Conservation (phyloP, 2,888 invertebrate genomes). For the Ochropleura leucogaster region DNA sequence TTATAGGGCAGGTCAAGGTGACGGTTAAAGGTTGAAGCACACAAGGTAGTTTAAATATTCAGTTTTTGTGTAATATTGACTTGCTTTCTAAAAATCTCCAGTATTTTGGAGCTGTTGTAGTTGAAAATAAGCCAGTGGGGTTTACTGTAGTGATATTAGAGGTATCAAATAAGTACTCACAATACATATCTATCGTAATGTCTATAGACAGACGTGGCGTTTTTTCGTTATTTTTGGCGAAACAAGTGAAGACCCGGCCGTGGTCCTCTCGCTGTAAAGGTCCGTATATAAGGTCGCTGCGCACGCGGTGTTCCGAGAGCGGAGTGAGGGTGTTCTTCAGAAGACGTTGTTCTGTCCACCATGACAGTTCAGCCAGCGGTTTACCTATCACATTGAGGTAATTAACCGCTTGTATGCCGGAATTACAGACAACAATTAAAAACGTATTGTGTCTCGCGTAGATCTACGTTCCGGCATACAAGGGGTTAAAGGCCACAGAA, state of each 20-base stretch:
- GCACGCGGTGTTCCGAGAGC: conserved; percentile 91
- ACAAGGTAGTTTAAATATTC: neutral
- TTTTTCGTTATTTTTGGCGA: conserved; percentile 93
- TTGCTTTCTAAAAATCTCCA: neutral
- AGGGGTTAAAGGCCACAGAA: neutral
- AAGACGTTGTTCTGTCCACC: conserved; percentile 92
- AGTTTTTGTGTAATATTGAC: conserved; percentile 1
- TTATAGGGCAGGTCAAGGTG: conserved; percentile 21
- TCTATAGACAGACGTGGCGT: conserved; percentile 92
- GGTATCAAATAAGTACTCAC: conserved; percentile 87
- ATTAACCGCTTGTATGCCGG: no score
- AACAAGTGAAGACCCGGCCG: conserved; percentile 92
- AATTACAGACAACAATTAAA: no score
- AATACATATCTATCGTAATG: conserved; percentile 92
- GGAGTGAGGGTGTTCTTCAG: conserved; percentile 91
- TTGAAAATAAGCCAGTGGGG: neutral
- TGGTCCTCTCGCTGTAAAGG: conserved; percentile 92
- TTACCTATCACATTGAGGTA: conserved; percentile 86
- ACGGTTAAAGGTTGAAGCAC: conserved; percentile 1
- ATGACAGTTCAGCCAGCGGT: conserved; percentile 92
- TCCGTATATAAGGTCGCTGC: conserved; percentile 91
- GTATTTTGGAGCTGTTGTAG: neutral
- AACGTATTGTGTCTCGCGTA: no score
- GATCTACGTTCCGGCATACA: no score
- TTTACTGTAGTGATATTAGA: neutral